Conservation (phyloP, 2,888 invertebrate species). For the Clepsis dumicolana region DNA sequence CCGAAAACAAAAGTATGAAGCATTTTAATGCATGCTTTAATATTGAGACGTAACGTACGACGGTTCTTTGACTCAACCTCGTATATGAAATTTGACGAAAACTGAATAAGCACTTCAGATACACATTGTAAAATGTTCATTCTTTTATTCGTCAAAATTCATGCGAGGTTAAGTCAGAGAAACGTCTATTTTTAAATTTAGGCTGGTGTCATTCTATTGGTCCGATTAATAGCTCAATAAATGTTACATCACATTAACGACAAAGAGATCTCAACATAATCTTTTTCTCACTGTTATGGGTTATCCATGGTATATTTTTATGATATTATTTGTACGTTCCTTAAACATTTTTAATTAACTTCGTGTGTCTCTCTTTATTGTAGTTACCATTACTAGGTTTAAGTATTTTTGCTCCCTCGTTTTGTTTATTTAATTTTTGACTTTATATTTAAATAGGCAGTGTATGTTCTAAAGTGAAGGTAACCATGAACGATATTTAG, state of each 20-base stretch:
- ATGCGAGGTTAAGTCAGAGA: no score
- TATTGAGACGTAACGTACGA: no score
- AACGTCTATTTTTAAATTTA: no score
- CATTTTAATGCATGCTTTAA: no score
- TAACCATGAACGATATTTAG: neutral
- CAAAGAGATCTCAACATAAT: constrained; percentile 36
- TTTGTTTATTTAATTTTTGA: constrained; percentile 13
- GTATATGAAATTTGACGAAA: no score
- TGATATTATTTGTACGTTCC: constrained; percentile 40
- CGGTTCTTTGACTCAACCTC: no score
- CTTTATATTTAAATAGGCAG: neutral
- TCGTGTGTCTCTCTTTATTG: constrained; percentile 36
- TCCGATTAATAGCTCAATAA: neutral
- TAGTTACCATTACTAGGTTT: constrained; percentile 50
- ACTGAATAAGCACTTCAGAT: no score
- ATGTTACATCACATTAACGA: constrained; percentile 25
- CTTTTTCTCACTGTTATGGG: constrained; percentile 16
- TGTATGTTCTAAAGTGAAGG: neutral
- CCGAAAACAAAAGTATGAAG: no score
- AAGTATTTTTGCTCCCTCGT: constrained; percentile 39
- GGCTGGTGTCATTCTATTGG: no score
- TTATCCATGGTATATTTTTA: constrained; percentile 28
- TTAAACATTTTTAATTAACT: constrained; percentile 32
- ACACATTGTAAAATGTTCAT: no score
- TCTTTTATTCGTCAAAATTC: no score